Conservation (phyloP, 2,113 vertebrate species). For the Thomomys bottae region DNA sequence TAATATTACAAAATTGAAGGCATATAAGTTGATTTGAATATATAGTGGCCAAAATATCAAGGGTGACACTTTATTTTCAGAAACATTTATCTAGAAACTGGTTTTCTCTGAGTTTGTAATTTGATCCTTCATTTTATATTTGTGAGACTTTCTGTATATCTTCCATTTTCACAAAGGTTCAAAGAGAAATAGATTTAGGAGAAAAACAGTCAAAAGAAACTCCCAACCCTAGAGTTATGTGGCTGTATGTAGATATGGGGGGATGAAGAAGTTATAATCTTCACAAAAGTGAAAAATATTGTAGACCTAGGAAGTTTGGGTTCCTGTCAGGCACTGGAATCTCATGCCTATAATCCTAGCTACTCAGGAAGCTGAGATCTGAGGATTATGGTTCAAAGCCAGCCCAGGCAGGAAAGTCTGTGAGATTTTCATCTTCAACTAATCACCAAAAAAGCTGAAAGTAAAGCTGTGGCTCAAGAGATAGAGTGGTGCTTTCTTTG, state of each 20-base stretch:
- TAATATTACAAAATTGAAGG: not conserved
- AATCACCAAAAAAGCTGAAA: no score
- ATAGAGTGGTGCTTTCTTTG: no score
- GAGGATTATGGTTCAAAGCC: no score
- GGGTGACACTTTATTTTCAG: slow-evolving; percentile 1
- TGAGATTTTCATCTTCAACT: no score
- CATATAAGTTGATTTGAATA: slow-evolving; percentile 11
- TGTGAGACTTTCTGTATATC: not conserved
- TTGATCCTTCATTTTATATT: slow-evolving; percentile 33
- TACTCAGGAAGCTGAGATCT: no score
- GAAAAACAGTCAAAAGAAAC: slow-evolving; percentile 22
- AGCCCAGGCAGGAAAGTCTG: no score
- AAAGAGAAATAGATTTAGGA: not conserved
- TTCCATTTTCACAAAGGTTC: not conserved
- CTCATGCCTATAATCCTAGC: no score
- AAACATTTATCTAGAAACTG: not conserved
- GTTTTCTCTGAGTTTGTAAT: slow-evolving; percentile 3
- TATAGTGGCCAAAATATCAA: not conserved
- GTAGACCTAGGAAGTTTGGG: not conserved
- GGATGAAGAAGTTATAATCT: not conserved
- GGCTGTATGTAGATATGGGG: not conserved
- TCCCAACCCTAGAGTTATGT: not conserved
- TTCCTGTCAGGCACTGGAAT: not conserved
- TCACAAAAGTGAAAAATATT: not conserved
- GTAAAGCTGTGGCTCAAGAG: no score